Base-by-base conservation (phyloP, 2,797 vertebrate species). In the Todus mexicanus region DNA sequence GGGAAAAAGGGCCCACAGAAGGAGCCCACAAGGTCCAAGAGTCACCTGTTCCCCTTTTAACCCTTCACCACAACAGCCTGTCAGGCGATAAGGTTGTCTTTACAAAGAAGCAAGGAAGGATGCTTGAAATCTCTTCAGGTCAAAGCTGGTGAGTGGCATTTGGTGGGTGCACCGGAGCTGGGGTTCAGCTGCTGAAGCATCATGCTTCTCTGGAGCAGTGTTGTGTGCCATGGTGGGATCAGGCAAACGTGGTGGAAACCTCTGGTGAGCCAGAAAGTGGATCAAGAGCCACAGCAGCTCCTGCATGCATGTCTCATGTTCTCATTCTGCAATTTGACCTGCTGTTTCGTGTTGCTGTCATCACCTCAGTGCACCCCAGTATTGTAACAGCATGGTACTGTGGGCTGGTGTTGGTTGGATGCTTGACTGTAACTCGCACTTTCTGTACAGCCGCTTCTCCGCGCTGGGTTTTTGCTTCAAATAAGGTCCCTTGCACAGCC, bases 231-330 rank as follows among this genome's bases (percentile, higher is more conserved):
- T 18, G 31, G 29, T 31, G 54, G 23, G 17, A 40, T 19, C 13
- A 7, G 37, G 26, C 12, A 20, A 8, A 20, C 2, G 5, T 15
- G 42, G 31, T 40, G 38, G 20, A 31, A 48, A 11, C 7, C 51
- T 33, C 65, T 12, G 20, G 15, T 1, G 1, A 70, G 23, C 33
- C 4, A 7, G 51, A 29, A 13, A 45, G 43, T 45, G 16, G 43
- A 19, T 72, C 12, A 5, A 16, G 60, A 65, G 40, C 40, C 11
- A 50, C 4, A 1, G 19, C 16, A 54, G 19, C 15, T 53, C 19
- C 20, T 1, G 2, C 1, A 1, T 23, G 35, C 22, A 8, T 6
- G 25, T 27, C 63, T 56, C 15, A 2, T 1, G 2, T 27, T 17
- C 1, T 15, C 4, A 2, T 27, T 33, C 31, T n/a, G 31, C 31